Conservation (phyloP, 1,140 invertebrate genomes). For the Nebria ingens region DNA sequence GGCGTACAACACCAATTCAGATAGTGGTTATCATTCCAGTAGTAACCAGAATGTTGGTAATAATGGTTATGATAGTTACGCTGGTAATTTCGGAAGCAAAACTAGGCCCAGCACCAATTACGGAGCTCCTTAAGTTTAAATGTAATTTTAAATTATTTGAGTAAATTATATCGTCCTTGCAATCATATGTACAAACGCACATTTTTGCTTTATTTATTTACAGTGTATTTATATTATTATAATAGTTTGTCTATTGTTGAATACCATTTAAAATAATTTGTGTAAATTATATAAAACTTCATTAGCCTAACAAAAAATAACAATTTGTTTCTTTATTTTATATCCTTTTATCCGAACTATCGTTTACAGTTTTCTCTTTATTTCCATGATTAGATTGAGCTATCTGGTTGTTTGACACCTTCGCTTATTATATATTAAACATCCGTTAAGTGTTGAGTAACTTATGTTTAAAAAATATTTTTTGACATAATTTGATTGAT, state of each 20-base stretch:
- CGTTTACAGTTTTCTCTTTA: too few relatives aligned
- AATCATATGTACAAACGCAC: slow-evolving; percentile 4
- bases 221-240: neutral
- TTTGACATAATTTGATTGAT: too few relatives aligned
- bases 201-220: neutral
- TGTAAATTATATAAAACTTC: neutral
- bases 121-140: slow-evolving; percentile 17
- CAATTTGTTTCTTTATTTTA: neutral
- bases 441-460: too few relatives aligned
- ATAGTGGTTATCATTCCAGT: neutral
- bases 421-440: too few relatives aligned
- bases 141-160: slow-evolving; percentile 7
- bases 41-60: neutral
- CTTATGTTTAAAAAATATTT: too few relatives aligned
- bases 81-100: slow-evolving; percentile 15
- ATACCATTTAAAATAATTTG: neutral
- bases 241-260: neutral
- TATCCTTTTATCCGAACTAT: neutral
- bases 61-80: slow-evolving; percentile 15
- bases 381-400: too few relatives aligned
- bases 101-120: slow-evolving; percentile 14
- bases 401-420: too few relatives aligned
- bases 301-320: neutral
- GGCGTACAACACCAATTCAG: slow-evolving; percentile 7
- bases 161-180: neutral